Base-by-base conservation (phyloP, 2,113 vertebrate genomes). In the Ctenomys sociabilis region DNA sequence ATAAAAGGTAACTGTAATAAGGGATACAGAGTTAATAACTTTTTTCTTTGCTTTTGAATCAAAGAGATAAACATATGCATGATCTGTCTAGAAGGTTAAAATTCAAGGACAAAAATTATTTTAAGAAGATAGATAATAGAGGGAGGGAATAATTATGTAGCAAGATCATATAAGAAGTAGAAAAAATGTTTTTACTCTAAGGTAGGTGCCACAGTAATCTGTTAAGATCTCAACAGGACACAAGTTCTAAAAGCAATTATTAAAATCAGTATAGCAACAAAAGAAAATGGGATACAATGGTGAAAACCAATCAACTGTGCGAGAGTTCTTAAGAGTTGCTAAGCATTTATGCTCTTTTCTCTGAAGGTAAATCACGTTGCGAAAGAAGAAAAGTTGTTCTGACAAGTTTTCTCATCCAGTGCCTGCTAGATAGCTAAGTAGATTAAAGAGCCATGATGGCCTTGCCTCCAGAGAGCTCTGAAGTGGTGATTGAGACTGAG, bases 201-300 rank as follows among this genome's bases (percentile, higher is more conserved):
- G 26, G 3, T 78, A 83, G 16, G 21, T 87, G 19, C 24, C 66
- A 85, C 77, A 37, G 1, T 90, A 14, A 61, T 82, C 24, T 83
- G 13, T 30, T 85, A 52, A 21, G 17, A 82, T 22, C 52, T 78
- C 70, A 21, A 49, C 24, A 90, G 12, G 61, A 93, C 22, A 57
- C 17, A n/a, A 78, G 22, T 83, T 77, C 90, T 78, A 8, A 77
- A 90, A 93, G 1, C 21, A 90, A 45, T 83, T 45, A 43, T 40
- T 77, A 90, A 70, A 70, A 8, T 94, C 64, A 11, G 52, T 94
- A 49, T 86, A 90, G 78, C 17, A 43, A n/a, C 28, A 93, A 35
- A 77, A 17, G n/a, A 0, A 19, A 68, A 88, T 68, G 8, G 3
- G 32, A 81, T 11, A 66, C 12, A 5, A 22, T 26, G 45, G 40